Evolutionary conservation across 2,888 invertebrate species (phyloP), one percentile per base, ranked within the genome.

Genomic region (Leucoptera coffeella): DNA sequence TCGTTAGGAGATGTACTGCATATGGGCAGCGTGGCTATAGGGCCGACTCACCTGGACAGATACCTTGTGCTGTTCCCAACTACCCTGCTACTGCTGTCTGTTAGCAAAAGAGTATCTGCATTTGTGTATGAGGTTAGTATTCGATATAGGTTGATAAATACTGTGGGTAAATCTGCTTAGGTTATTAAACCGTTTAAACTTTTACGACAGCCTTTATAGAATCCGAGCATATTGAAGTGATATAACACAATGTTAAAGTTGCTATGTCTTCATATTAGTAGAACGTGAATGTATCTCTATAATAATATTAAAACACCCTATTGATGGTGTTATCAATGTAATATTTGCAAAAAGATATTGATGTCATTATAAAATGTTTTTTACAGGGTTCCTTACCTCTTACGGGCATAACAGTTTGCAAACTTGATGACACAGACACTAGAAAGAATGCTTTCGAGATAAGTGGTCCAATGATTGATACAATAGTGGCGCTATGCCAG

Each of bases 391-490:
- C 91, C 65, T 73, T 95, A 31, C 91, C 91, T 25, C 61, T 95
- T 28, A 86, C 89, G 35, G 92, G 92, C 30, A 85, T 94, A 39
- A 77, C 76, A 34, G 86, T 92, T 4, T 80, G 77, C 40, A 79
- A 84, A 42, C 58, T 89, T 36, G 90, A 92, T 35, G 87, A 91
- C 44, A 79, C 78, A 3, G 92, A 92, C 28, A 79, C 76, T 23
- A 77, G 81, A 40, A 87, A 87, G 55, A 85, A 92, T 71, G 89
- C 90, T 42, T 92, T 94, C 69, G 92, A 93, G 76, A 91, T 94
- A 42, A 84, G 83, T 56, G 92, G 92, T 17, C 85, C 88, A 10
- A 81, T 92, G 77, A 91, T 93, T 45, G 94, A 94, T 46, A 85
- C 82, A 28, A 86, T 92, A 42, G 75, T 85, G 14, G 91, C 93